Evolutionary conservation across 2,797 vertebrate species (phyloP).

Genomic region (Limosa lapponica): DNA sequence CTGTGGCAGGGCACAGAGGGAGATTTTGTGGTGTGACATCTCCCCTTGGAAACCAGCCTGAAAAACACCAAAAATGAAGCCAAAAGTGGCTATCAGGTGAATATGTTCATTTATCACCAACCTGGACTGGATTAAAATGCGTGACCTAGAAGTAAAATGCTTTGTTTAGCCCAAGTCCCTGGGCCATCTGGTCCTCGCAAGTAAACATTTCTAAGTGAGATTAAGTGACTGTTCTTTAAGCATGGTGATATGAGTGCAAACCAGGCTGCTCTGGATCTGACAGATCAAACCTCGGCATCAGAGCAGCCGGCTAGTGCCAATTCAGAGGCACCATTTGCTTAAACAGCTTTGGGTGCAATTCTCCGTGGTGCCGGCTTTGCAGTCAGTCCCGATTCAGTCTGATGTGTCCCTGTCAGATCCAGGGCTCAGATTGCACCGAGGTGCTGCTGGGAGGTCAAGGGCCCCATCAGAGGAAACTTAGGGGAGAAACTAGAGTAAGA

Average conservation of each 20-base stretch:
- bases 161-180: conserved; percentile 55
- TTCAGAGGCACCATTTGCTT: conserved; percentile 11
- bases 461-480: not conserved
- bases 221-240: conserved; percentile 52
- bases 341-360: not conserved
- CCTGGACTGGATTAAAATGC: conserved; percentile 47
- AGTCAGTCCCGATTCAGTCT: not conserved
- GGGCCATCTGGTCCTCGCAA: conserved; percentile 46
- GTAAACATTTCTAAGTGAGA: conserved; percentile 65
- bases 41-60: not conserved
- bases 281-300: conserved; percentile 25
- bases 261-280: conserved; percentile 42
- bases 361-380: not conserved
- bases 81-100: conserved; percentile 52
- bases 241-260: conserved; percentile 24
- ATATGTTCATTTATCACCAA: conserved; percentile 34
- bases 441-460: not conserved
- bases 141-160: conserved; percentile 60
- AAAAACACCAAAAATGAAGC: conserved; percentile 27
- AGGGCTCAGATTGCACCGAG: not conserved
- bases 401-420: not conserved
- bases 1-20: not conserved
- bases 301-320: not conserved
- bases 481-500: not conserved
- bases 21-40: conserved; percentile 2